Evolutionary conservation across 2,113 vertebrate species (phyloP).

Genomic region (Corythornis madagascariensis): DNA sequence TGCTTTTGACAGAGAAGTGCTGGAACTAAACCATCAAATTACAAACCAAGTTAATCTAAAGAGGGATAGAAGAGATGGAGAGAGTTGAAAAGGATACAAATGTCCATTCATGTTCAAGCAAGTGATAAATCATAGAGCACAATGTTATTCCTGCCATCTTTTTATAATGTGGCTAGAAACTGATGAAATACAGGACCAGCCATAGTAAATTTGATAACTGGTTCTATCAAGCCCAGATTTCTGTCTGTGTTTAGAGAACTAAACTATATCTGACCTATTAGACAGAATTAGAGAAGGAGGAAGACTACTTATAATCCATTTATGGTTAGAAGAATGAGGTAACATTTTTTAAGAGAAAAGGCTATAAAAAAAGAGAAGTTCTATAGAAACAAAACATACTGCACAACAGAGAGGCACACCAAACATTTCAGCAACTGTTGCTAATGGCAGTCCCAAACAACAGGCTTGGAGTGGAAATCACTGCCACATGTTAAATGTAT

Average conservation of each 20-base stretch:
- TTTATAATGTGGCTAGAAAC: conserved; percentile 4
- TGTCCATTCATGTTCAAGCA: not conserved
- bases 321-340: not conserved
- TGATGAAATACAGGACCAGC: conserved; percentile 42
- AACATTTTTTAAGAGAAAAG: not conserved
- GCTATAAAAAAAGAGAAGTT: not conserved
- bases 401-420: not conserved
- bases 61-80: not conserved
- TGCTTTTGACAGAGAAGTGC: conserved; percentile 19
- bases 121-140: conserved; percentile 29
- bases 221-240: conserved; percentile 27
- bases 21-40: conserved; percentile 32
- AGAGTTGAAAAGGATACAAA: conserved; percentile 26
- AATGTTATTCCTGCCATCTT: conserved; percentile 12
- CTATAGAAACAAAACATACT: not conserved
- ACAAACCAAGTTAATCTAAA: not conserved
- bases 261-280: not conserved
- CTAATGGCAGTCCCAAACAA: not conserved
- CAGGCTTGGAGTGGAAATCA: conserved; percentile 39
- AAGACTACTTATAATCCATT: not conserved
- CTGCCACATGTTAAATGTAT: conserved; percentile 57
- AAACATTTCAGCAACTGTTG: not conserved
- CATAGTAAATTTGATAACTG: conserved; percentile 1
- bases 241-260: not conserved
- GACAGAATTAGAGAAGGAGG: not conserved